Percentiles rank a stretch among this genome's conserved stretches.
Evolutionary conservation across 2,797 vertebrate species (phyloP).

Genomic region (Acestrorhynchus altus): DNA sequence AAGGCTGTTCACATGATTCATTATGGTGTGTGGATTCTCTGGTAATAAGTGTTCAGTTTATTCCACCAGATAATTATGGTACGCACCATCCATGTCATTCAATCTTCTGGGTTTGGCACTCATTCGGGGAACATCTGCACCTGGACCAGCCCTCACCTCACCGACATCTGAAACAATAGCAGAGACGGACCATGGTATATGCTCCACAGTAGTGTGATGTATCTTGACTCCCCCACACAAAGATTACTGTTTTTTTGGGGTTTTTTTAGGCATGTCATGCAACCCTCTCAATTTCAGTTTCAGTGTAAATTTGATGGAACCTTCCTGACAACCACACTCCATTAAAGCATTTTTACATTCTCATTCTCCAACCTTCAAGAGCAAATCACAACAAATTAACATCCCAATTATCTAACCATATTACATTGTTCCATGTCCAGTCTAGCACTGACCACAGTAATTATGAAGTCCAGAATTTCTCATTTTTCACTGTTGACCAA

Average conservation of each 20-base stretch:
- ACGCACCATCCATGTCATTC: slow-evolving; percentile 86
- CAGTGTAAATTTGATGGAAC: neutral
- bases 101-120: slow-evolving; percentile 73
- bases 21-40: too few species aligned
- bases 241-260: too few species aligned
- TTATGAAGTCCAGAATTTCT: neutral
- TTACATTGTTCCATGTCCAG: neutral
- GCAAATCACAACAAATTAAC: neutral
- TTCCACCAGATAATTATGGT: neutral
- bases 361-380: neutral
- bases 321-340: neutral
- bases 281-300: neutral
- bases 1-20: neutral
- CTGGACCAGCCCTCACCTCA: slow-evolving; percentile 37
- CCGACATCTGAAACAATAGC: slow-evolving; percentile 30
- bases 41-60: neutral
- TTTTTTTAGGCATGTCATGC: too few species aligned
- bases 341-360: neutral
- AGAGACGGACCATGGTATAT: neutral
- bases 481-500: neutral
- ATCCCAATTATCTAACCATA: neutral
- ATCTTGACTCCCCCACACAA: neutral
- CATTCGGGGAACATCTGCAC: slow-evolving; percentile 52
- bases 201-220: too few species aligned
- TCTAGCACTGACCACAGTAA: neutral